Evolutionary conservation across 2,888 invertebrate genomes (phyloP), one percentile per base, ranked within the genome.

Genomic region (Campopleginae sp.): DNA sequence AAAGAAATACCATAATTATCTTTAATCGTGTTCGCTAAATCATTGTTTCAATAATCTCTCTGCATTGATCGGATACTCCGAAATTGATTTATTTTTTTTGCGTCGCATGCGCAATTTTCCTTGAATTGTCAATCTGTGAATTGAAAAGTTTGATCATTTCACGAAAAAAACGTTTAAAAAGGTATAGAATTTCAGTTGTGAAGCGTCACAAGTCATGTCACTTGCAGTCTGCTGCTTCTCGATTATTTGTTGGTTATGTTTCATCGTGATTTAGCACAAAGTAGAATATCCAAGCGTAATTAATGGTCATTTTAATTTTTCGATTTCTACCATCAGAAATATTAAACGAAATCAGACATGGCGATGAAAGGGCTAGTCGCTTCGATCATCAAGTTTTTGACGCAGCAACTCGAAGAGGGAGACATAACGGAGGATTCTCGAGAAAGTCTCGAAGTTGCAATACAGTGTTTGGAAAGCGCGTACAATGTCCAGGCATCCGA

Each of bases 391-490:
- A 94, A 94, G 88, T 95, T 95, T 89, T 90, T 96, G 86, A 95
- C 95, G 86, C 94, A 94, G 85, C 95, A 95, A 88, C 93, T 95
- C 77, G 95, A 95, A 74, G 94, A 95, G 63, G 93, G 91, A 48
- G 90, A 92, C 54, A 90, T 93, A 71, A 91, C 91, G 91, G 94
- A 88, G 74, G 94, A 89, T 90, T 95, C 91, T 91, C 94, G 95
- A 82, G 98, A 98, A 94, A 97, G 97, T 92, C 94, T 98, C 74
- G 98, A 98, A 95, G 99, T 99, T 82, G 98, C 98, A 54, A 96
- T 98, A 88, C 99, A 99, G 94, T 99, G 99, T 94, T 95, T 99
- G 88, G 98, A 99, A 94, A 97, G 97, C 70, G 98, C 98, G 8
- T 99, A 98, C 93, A 96, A 96, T 88, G 94, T 98, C 0, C 95